These are phyloP conservation scores for Spongilla lacustris DNA, from an alignment of 37 sponge, comb jelly and placozoan genomes.

Conservation along the genomic window DNA sequence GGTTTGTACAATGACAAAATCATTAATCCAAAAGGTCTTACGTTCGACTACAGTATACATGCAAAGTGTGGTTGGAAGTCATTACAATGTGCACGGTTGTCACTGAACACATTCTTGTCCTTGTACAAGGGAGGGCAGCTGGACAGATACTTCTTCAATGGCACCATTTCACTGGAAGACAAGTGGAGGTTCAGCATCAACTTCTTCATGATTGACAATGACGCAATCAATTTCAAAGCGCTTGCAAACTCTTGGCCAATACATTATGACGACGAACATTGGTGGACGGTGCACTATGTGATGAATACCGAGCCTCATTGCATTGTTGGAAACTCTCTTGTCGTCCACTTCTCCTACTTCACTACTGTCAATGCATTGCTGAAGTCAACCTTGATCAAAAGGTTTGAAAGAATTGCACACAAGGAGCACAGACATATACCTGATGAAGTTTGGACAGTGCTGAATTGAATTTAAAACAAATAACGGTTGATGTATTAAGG, in stretches of 20 bases:
- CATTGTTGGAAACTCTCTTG: neutral
- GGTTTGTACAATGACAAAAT: neutral
- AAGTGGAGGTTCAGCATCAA: neutral
- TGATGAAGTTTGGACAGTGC: neutral
- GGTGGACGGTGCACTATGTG: neutral
- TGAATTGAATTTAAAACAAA: no score
- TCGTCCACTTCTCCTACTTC: slow-evolving; percentile 20
- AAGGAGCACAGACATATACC: neutral
- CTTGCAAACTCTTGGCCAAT: neutral
- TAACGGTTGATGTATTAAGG: no score
- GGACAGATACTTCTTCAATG: neutral
- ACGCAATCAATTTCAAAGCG: neutral
- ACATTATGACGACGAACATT: neutral
- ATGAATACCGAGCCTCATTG: neutral
- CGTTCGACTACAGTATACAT: neutral
- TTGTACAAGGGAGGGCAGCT: neutral
- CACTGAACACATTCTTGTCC: slow-evolving; percentile 1
- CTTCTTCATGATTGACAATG: slow-evolving; percentile 4
- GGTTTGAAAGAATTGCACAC: neutral
- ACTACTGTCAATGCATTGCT: neutral
- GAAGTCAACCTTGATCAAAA: neutral
- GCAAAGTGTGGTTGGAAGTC: slow-evolving; percentile 10
- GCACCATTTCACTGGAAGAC: neutral
- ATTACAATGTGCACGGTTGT: neutral
- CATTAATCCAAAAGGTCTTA: neutral